Evolutionary conservation across 2,113 vertebrate genomes (phyloP).

Genomic region (Rhagologus leucostigma): DNA sequence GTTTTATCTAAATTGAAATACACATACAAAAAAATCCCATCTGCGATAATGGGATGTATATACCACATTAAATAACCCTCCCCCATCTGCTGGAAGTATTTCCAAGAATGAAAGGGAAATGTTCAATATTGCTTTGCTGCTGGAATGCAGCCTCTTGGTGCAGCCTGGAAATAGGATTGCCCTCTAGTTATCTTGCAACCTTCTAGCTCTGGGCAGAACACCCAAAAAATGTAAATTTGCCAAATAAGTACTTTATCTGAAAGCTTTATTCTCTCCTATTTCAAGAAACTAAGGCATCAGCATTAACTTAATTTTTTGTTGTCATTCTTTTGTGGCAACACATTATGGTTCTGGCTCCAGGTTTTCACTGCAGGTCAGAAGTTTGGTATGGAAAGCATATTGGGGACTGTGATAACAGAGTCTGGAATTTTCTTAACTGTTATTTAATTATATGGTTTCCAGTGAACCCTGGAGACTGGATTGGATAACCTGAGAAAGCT

Average conservation of each 20-base stretch:
- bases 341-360: not conserved
- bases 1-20: constrained; percentile 35
- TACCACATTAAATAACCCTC: not conserved
- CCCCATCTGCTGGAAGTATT: not conserved
- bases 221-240: not conserved
- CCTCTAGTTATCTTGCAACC: not conserved
- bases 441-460: not conserved
- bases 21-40: not conserved
- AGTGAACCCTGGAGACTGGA: not conserved
- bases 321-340: not conserved
- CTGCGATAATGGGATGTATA: not conserved
- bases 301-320: not conserved
- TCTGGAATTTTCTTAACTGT: not conserved
- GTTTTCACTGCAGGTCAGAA: not conserved
- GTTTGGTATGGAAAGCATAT: not conserved
- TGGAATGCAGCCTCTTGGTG: not conserved
- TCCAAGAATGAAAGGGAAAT: not conserved
- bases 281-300: not conserved
- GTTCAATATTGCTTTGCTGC: not conserved
- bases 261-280: not conserved
- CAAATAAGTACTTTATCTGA: not conserved
- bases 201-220: not conserved
- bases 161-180: not conserved
- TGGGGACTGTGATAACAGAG: not conserved
- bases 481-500: not conserved